Conservation (phyloP, 2,888 invertebrate genomes). For the Silvanus unidentatus region DNA sequence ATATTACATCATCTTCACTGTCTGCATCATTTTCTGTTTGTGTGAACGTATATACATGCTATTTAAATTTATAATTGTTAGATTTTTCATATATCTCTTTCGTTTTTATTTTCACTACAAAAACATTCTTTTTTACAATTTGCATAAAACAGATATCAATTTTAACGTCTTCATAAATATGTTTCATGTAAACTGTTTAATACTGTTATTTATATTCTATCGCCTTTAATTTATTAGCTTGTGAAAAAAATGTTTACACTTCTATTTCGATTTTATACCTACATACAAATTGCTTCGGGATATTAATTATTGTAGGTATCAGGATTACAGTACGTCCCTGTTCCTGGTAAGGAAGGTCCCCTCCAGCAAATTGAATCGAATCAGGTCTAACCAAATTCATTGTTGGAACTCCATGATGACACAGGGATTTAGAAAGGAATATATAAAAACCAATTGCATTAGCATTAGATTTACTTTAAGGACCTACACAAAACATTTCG, state of each 20-base stretch:
- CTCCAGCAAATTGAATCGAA: slow-evolving; percentile 25
- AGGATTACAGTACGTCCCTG: no score
- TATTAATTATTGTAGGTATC: no score
- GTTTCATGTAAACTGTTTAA: no score
- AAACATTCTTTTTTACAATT: not conserved
- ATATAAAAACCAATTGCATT: slow-evolving; percentile 41
- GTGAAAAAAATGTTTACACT: no score
- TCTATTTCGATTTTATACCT: no score
- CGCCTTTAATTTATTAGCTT: no score
- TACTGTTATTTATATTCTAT: no score
- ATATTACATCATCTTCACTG: slow-evolving; percentile 14
- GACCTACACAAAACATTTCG: slow-evolving; percentile 33
- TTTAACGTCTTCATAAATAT: slow-evolving; percentile 2
- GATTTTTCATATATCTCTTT: slow-evolving; percentile 14
- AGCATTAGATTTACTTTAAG: slow-evolving; percentile 38
- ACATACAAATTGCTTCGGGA: no score
- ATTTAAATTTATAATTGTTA: slow-evolving; percentile 19
- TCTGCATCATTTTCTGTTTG: slow-evolving; percentile 10
- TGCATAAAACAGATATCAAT: slow-evolving; percentile 1
- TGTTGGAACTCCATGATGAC: slow-evolving; percentile 15
- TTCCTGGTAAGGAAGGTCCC: not conserved
- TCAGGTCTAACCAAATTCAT: slow-evolving; percentile 1
- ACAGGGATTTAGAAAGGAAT: slow-evolving; percentile 13
- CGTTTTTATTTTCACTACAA: not conserved
- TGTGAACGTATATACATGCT: slow-evolving; percentile 11